Percentiles rank a stretch among this genome's conserved stretches.
Evolutionary conservation across 2,113 vertebrate species (phyloP).

Genomic region (Holacanthus passer): DNA sequence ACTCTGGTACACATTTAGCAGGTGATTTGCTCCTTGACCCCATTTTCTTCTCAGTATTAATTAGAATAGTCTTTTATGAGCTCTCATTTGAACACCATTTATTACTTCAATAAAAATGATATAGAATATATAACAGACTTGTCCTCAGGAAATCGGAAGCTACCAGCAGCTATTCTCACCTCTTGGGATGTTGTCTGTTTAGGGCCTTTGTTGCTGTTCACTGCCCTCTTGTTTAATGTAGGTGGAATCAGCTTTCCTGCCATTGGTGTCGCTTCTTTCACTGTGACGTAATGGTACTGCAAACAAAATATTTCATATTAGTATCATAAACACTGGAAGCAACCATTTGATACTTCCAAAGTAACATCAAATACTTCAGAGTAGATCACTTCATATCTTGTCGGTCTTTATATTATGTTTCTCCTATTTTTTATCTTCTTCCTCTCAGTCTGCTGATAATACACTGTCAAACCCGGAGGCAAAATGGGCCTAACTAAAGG

Average conservation of each 20-base stretch:
- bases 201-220: constrained; percentile 36
- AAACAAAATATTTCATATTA: not conserved
- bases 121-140: not conserved
- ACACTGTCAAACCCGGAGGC: too few relatives aligned
- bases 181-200: constrained; percentile 57
- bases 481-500: too few relatives aligned
- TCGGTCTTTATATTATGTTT: too few relatives aligned
- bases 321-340: too few relatives aligned
- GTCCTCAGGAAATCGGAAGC: not conserved
- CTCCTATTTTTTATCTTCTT: too few relatives aligned
- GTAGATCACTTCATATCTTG: too few relatives aligned
- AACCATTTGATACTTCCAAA: too few relatives aligned
- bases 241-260: constrained; percentile 38
- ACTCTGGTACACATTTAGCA: not conserved
- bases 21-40: not conserved
- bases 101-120: not conserved
- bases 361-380: too few relatives aligned
- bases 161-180: constrained; percentile 47
- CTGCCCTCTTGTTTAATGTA: constrained; percentile 19
- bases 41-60: not conserved
- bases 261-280: constrained; percentile 36
- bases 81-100: not conserved
- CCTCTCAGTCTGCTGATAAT: too few relatives aligned
- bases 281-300: constrained; percentile 4
- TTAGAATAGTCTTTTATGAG: too few relatives aligned